Evolutionary conservation across 2,113 vertebrate genomes (phyloP).

Genomic region (Pterophyllum scalare): DNA sequence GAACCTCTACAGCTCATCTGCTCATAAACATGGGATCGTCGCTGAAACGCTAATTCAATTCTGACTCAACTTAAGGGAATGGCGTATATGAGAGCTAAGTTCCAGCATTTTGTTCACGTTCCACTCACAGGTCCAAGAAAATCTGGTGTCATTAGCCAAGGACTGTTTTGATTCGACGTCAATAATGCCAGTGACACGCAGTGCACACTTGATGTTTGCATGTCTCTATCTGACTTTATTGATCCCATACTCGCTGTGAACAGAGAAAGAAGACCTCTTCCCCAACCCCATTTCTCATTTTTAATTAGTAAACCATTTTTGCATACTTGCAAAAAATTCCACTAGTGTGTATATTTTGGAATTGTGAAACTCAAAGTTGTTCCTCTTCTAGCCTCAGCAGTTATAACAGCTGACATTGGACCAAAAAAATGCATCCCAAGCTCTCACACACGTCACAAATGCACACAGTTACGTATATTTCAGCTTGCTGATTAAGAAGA

Average conservation of each 20-base stretch:
- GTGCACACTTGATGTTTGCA: not conserved
- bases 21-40: not conserved
- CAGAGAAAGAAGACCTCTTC: not conserved
- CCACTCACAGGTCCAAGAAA: not conserved
- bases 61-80: not conserved
- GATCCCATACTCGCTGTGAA: not conserved
- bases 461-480: not conserved
- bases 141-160: not conserved
- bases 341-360: not conserved
- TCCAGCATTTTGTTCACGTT: not conserved
- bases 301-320: not conserved
- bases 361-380: constrained; percentile 29
- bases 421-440: not conserved
- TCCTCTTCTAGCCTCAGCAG: constrained; percentile 31
- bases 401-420: not conserved
- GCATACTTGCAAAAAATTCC: not conserved
- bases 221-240: not conserved
- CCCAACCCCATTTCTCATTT: not conserved
- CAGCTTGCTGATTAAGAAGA: not conserved
- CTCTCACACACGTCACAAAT: too few species aligned
- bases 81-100: not conserved
- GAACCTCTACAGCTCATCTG: not conserved
- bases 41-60: not conserved
- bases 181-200: not conserved
- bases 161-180: constrained; percentile 4